phyloP scores from a whole-genome alignment of 2,888 invertebrate genomes.

The Odontothrips loti region DNA sequence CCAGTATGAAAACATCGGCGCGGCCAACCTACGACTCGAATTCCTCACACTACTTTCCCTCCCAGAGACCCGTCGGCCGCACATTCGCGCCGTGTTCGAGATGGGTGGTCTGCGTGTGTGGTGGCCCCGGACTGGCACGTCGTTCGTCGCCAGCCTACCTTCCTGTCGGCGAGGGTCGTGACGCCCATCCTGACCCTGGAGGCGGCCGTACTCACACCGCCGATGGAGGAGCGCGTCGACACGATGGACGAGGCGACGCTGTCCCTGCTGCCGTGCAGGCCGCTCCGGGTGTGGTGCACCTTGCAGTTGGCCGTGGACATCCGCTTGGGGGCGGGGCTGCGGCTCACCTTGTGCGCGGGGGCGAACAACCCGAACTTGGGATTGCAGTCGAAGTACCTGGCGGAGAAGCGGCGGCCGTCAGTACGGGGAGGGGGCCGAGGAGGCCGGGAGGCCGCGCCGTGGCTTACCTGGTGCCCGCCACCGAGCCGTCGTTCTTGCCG shows the following conservation, averaged over 20 bases:
- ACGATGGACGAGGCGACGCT: constrained; percentile 55
- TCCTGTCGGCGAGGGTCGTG: constrained; percentile 47
- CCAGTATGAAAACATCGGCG: no score
- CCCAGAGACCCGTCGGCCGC: no score
- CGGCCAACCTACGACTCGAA: no score
- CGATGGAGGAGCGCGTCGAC: constrained; percentile 55
- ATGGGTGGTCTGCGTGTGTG: not conserved
- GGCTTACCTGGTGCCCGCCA: constrained; percentile 79
- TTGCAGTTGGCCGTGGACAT: constrained; percentile 58
- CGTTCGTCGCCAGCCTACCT: constrained; percentile 56
- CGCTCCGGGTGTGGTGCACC: constrained; percentile 48
- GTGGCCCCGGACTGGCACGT: constrained; percentile 40
- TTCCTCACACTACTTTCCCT: no score
- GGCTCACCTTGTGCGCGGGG: constrained; percentile 82
- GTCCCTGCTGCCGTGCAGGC: constrained; percentile 52
- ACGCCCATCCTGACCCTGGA: constrained; percentile 74
- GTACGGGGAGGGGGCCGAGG: not conserved
- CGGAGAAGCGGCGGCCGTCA: constrained; percentile 35
- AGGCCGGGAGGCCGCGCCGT: constrained; percentile 29
- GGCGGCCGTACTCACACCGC: constrained; percentile 51
- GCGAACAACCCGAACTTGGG: constrained; percentile 91
- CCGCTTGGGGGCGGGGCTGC: constrained; percentile 71
- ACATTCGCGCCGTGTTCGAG: no score
- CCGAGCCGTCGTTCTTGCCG: constrained; percentile 95
- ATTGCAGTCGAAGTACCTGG: constrained; percentile 89